These are phyloP conservation scores for Drosophila auraria DNA, from an alignment of 1,140 invertebrate genomes.

Conservation along the genomic window DNA sequence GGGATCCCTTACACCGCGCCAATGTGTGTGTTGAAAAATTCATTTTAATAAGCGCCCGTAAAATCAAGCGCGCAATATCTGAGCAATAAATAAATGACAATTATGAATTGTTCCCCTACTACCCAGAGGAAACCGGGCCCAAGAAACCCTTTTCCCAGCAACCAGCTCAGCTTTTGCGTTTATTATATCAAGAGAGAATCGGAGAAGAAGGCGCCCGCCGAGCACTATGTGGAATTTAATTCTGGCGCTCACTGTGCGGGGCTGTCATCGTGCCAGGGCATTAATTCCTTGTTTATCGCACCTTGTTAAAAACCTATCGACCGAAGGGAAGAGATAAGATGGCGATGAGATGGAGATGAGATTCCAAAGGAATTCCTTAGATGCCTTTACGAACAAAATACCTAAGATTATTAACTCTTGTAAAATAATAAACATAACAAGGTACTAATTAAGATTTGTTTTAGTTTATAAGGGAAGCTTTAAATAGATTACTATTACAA, in stretches of 20 bases:
- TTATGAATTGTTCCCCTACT: constrained; percentile 72
- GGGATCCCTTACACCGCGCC: neutral
- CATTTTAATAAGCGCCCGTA: constrained; percentile 83
- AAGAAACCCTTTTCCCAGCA: constrained; percentile 19
- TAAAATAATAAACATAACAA: neutral
- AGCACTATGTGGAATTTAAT: constrained; percentile 58
- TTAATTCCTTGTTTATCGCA: constrained; percentile 83
- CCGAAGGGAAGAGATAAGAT: constrained; percentile 22
- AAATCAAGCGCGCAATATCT: constrained; percentile 74
- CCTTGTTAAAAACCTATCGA: constrained; percentile 78
- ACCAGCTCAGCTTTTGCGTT: constrained; percentile 9
- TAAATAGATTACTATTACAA: neutral
- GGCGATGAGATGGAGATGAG: constrained; percentile 14
- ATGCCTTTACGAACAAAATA: constrained; percentile 7
- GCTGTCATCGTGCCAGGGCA: constrained; percentile 72
- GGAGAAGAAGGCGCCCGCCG: constrained; percentile 56
- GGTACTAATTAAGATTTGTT: too few species aligned
- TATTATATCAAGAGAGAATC: neutral
- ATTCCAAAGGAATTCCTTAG: constrained; percentile 52
- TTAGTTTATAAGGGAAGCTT: neutral
- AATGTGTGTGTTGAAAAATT: constrained; percentile 75
- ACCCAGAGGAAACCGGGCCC: neutral
- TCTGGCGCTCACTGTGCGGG: constrained; percentile 42
- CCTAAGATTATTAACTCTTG: neutral
- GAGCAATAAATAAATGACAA: constrained; percentile 83